These are phyloP conservation scores for Ailuropoda melanoleuca DNA, from an alignment of 2,113 vertebrate species.

Conservation along the genomic window DNA sequence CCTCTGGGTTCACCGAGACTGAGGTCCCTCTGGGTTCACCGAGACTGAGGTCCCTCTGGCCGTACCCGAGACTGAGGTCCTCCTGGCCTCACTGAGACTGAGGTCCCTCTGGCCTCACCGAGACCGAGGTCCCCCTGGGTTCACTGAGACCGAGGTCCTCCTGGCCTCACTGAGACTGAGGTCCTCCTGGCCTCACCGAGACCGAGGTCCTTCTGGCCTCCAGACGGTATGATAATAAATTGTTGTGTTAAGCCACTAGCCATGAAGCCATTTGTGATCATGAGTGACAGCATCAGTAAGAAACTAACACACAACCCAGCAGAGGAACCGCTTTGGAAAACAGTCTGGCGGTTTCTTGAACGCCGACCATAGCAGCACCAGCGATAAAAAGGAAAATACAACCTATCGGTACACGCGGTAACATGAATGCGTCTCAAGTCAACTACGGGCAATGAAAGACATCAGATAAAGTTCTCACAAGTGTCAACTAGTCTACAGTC, in stretches of 20 bases:
- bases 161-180: no score
- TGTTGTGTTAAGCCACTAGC: neutral
- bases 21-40: no score
- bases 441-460: accelerated
- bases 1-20: no score
- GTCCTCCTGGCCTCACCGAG: no score
- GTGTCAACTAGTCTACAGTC: neutral
- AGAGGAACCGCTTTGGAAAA: neutral
- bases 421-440: accelerated
- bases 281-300: neutral
- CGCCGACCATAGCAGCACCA: accelerated
- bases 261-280: neutral
- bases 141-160: no score
- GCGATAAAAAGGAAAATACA: neutral
- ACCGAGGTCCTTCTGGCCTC: neutral
- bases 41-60: no score
- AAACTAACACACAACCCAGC: accelerated
- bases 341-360: neutral
- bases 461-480: neutral
- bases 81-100: no score
- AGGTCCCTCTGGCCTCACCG: no score
- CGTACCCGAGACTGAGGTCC: no score
- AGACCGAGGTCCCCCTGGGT: neutral
- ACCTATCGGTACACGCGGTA: accelerated
- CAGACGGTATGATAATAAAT: accelerated